phyloP scores from a whole-genome alignment of 2,888 invertebrate species.

The Eilema griseolum region DNA sequence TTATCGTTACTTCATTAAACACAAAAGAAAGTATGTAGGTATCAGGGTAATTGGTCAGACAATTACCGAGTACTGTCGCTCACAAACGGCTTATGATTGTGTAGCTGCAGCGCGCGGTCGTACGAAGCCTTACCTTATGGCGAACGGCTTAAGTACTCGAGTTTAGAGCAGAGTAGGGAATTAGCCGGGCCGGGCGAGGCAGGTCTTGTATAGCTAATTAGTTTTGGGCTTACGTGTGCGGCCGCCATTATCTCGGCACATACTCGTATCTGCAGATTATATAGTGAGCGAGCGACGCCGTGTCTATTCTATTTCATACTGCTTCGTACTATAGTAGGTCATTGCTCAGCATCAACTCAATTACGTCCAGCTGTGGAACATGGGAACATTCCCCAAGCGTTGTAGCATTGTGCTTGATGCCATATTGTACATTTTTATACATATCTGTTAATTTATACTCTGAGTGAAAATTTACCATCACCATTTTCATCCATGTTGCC shows the following conservation, averaged over 20 bases:
- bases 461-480: no score
- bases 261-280: background rate
- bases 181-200: conserved; percentile 12
- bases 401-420: background rate
- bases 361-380: no score
- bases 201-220: conserved; percentile 20
- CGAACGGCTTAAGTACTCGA: conserved; percentile 20
- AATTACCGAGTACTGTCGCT: conserved; percentile 25
- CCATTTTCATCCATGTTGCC: no score
- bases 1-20: conserved; percentile 39
- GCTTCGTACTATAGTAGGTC: background rate
- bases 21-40: conserved; percentile 33
- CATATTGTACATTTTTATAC: no score
- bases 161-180: conserved; percentile 18
- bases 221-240: conserved; percentile 12
- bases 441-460: no score
- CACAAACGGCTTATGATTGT: conserved; percentile 12
- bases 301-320: background rate
- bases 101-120: conserved; percentile 6
- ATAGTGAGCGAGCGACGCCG: background rate
- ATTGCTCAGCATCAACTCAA: background rate
- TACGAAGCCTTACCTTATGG: conserved; percentile 7
- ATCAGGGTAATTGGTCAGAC: conserved; percentile 25
- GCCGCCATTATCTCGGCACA: conserved; percentile 11
- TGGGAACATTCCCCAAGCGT: no score